Evolutionary conservation across 1,140 invertebrate genomes (phyloP).

Genomic region (Pogonus chalceus): DNA sequence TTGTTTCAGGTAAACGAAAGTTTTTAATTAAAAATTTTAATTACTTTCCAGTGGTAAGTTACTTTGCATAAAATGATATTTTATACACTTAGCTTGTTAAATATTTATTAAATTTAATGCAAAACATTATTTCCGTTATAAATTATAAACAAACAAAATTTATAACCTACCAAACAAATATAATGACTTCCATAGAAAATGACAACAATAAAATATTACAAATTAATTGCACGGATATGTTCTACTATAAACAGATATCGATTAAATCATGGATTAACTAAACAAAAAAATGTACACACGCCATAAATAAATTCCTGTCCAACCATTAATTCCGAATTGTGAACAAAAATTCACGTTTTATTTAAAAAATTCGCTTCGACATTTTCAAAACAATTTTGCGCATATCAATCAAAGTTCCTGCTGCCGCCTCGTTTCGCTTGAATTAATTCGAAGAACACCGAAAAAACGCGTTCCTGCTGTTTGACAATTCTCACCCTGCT

Average conservation of each 20-base stretch:
- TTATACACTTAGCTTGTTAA: not conserved
- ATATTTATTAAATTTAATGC: not conserved
- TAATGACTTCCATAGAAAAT: not conserved
- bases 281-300: not conserved
- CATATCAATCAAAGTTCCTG: not conserved
- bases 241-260: not conserved
- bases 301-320: not conserved
- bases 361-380: not conserved
- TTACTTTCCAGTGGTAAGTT: too few relatives aligned
- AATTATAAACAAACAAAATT: not conserved
- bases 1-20: too few relatives aligned
- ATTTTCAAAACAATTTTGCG: conserved; percentile 5
- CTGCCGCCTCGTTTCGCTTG: not conserved
- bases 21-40: too few relatives aligned
- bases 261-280: not conserved
- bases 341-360: not conserved
- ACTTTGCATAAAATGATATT: not conserved
- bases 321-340: not conserved
- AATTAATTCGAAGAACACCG: not conserved
- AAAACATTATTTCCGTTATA: not conserved
- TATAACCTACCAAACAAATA: not conserved
- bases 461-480: not conserved
- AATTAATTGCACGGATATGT: not conserved
- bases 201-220: not conserved
- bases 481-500: not conserved